These are phyloP conservation scores for Diarsia dahlii DNA, from an alignment of 2,888 invertebrate species.

Conservation along the genomic window DNA sequence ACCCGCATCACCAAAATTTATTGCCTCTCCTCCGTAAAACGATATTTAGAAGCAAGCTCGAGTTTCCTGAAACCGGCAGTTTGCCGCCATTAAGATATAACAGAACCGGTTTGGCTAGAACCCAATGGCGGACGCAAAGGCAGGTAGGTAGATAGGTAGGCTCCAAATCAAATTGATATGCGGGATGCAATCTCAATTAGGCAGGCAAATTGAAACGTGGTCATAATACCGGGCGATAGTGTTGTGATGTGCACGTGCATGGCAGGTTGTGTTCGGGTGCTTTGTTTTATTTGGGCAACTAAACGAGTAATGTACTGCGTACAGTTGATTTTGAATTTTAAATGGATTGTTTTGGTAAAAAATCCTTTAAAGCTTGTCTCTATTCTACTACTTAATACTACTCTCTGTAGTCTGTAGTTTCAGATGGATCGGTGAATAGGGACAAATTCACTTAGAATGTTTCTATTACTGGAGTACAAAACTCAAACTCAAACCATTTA, in stretches of 20 bases:
- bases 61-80: slow-evolving; percentile 31
- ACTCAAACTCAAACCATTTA: too few relatives aligned
- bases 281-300: neutral
- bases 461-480: too few relatives aligned
- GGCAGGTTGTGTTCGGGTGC: neutral
- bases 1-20: slow-evolving; percentile 16
- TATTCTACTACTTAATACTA: too few relatives aligned
- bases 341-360: too few relatives aligned
- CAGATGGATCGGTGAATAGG: too few relatives aligned
- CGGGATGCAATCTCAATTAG: slow-evolving; percentile 69
- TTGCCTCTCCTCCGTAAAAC: slow-evolving; percentile 8
- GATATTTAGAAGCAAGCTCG: slow-evolving; percentile 26
- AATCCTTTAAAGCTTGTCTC: too few relatives aligned
- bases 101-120: slow-evolving; percentile 55
- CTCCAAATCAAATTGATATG: slow-evolving; percentile 68
- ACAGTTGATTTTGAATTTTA: neutral
- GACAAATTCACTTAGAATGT: too few relatives aligned
- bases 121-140: slow-evolving; percentile 48
- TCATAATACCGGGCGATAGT: slow-evolving; percentile 23
- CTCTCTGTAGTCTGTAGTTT: too few relatives aligned
- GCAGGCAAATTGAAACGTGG: slow-evolving; percentile 63
- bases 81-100: slow-evolving; percentile 53
- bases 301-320: slow-evolving; percentile 15
- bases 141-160: slow-evolving; percentile 55
- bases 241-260: slow-evolving; percentile 14